These are phyloP conservation scores for Prosapia bicincta DNA, from an alignment of 2,888 invertebrate genomes.

Conservation along the genomic window DNA sequence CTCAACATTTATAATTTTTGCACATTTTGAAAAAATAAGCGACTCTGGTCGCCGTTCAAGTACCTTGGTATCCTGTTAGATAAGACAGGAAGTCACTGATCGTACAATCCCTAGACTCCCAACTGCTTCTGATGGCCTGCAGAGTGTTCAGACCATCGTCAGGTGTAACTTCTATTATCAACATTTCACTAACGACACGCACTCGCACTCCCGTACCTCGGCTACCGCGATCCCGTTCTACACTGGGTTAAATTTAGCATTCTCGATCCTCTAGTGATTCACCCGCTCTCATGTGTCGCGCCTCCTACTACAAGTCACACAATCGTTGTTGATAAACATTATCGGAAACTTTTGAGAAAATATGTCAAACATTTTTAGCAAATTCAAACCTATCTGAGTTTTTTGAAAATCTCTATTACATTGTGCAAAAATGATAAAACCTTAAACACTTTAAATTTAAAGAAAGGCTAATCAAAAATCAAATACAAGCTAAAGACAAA, in stretches of 20 bases:
- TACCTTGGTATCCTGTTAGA: conserved; percentile 51
- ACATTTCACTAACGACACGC: neutral
- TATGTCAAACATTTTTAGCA: too few species aligned
- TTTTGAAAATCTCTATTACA: too few species aligned
- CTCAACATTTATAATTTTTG: too few species aligned
- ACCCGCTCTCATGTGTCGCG: neutral
- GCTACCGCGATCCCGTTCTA: neutral
- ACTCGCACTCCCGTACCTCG: neutral
- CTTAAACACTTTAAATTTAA: too few species aligned
- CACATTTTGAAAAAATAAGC: too few species aligned
- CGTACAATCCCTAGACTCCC: conserved; percentile 45
- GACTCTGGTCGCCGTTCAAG: too few species aligned
- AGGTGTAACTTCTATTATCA: conserved; percentile 6
- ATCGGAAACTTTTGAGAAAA: neutral
- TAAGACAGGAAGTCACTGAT: conserved; percentile 50
- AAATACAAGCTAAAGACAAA: too few species aligned
- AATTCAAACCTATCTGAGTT: too few species aligned
- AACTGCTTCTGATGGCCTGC: conserved; percentile 44
- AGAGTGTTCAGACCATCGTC: conserved; percentile 28
- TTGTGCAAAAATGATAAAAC: too few species aligned
- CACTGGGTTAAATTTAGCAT: neutral
- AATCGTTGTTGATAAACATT: neutral
- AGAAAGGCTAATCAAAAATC: too few species aligned
- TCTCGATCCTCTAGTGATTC: neutral
- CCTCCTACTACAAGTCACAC: neutral